Percentiles rank a stretch among this genome's conserved stretches.
Evolutionary conservation across 2,888 invertebrate species (phyloP).

Genomic region (Ochropleura plecta): DNA sequence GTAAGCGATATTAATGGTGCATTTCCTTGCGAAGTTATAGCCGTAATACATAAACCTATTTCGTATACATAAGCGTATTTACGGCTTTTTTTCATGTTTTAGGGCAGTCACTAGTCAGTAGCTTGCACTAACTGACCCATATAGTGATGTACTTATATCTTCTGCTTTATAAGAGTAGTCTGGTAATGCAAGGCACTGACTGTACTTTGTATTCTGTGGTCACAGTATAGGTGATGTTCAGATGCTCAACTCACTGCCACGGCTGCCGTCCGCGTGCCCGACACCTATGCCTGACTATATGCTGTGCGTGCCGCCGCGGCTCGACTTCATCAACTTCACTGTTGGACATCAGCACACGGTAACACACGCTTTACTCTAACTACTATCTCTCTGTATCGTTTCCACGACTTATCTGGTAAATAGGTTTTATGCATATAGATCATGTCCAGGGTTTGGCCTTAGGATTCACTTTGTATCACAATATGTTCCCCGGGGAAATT

Average conservation of each 20-base stretch:
- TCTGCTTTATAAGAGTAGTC: too few relatives aligned
- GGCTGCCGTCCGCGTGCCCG: conserved; percentile 28
- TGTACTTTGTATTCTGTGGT: background rate
- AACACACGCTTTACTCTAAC: conserved; percentile 8
- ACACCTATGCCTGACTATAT: conserved; percentile 68
- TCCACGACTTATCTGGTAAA: background rate
- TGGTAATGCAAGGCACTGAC: too few relatives aligned
- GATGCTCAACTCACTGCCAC: conserved; percentile 37
- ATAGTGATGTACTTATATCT: too few relatives aligned
- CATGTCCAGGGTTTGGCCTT: background rate
- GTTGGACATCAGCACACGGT: conserved; percentile 79
- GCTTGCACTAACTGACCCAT: background rate
- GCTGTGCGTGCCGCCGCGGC: conserved; percentile 77
- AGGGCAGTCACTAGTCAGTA: background rate
- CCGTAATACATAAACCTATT: background rate
- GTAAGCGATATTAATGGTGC: too few relatives aligned
- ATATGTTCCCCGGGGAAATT: background rate
- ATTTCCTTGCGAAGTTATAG: background rate
- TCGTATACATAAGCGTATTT: background rate
- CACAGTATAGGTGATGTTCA: background rate
- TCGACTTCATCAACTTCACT: conserved; percentile 81
- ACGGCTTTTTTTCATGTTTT: background rate
- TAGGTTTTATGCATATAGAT: background rate
- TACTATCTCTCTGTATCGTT: background rate
- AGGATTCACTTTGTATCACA: background rate